Evolutionary conservation across 1,140 invertebrate genomes (phyloP), one percentile per base, ranked within the genome.

Genomic region (Cephus cinctus): DNA sequence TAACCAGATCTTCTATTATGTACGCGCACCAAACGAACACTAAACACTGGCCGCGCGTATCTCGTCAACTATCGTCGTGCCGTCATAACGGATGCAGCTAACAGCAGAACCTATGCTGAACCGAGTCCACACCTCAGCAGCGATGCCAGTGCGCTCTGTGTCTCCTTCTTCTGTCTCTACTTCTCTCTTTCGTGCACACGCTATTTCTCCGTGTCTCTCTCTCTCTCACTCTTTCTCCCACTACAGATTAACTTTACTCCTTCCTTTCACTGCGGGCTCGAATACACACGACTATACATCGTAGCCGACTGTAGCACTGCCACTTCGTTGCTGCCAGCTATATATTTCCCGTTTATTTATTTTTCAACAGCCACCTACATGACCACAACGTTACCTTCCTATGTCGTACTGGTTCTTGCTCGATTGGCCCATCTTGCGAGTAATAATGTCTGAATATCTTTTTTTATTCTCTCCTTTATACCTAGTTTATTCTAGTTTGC

Each of bases 21-120:
- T n/a, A n/a, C n/a, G n/a, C n/a, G n/a, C n/a, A n/a, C n/a, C n/a
- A n/a, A n/a, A n/a, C n/a, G n/a, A n/a, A n/a, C n/a, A n/a, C n/a
- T n/a, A n/a, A n/a, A n/a, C n/a, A n/a, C n/a, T n/a, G n/a, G n/a
- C n/a, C n/a, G n/a, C n/a, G n/a, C n/a, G n/a, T n/a, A n/a, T n/a
- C n/a, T n/a, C n/a, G n/a, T n/a, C n/a, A n/a, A n/a, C n/a, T n/a
- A 57, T 63, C 46, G 57, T 52, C 49, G 40, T 59, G 56, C 51
- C 46, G 59, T 59, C 56, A 59, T 61, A 61, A 58, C 54, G 54
- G 49, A 54, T 50, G 49, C 47, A 41, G 47, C 50, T 44, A 50
- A 50, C 43, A 20, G 43, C 31, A 30, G 22, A 42, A 53, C n/a
- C 32, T 6, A 31, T 52, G 20, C 43, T 43, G 52, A 61, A 47